phyloP scores from a whole-genome alignment of 2,888 invertebrate genomes.

The Chrysina gloriosa region DNA sequence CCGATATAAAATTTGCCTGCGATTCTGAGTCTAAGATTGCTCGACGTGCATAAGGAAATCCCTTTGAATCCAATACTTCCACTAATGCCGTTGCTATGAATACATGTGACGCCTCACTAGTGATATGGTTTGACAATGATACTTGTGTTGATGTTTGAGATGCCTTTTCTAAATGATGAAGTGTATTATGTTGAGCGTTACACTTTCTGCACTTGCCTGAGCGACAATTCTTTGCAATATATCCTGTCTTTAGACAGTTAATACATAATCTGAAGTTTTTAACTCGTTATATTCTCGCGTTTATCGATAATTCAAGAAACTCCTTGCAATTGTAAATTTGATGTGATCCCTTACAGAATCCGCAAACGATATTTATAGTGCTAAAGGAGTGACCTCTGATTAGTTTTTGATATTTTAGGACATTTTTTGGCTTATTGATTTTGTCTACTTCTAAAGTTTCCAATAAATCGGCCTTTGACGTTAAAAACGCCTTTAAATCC shows the following conservation, averaged over 20 bases:
- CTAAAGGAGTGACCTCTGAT: background rate
- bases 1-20: background rate
- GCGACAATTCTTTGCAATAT: constrained; percentile 1
- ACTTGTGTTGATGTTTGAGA: too few relatives aligned
- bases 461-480: background rate
- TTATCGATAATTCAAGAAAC: constrained; percentile 3
- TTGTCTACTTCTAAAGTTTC: constrained; percentile 1
- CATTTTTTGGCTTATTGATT: background rate
- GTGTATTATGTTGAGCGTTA: constrained; percentile 6
- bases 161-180: constrained; percentile 8
- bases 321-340: constrained; percentile 6
- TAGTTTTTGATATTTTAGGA: background rate
- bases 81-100: constrained; percentile 1
- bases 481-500: constrained; percentile 10
- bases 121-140: too few relatives aligned
- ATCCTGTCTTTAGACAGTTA: constrained; percentile 1
- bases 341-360: constrained; percentile 13
- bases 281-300: background rate
- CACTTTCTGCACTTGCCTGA: constrained; percentile 9
- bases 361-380: background rate
- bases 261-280: constrained; percentile 10
- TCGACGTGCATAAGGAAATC: background rate
- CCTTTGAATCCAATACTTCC: background rate
- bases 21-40: background rate
- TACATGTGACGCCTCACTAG: too few relatives aligned